These are phyloP conservation scores for Hydriomena furcata DNA, from an alignment of 2,888 invertebrate species.

Conservation along the genomic window DNA sequence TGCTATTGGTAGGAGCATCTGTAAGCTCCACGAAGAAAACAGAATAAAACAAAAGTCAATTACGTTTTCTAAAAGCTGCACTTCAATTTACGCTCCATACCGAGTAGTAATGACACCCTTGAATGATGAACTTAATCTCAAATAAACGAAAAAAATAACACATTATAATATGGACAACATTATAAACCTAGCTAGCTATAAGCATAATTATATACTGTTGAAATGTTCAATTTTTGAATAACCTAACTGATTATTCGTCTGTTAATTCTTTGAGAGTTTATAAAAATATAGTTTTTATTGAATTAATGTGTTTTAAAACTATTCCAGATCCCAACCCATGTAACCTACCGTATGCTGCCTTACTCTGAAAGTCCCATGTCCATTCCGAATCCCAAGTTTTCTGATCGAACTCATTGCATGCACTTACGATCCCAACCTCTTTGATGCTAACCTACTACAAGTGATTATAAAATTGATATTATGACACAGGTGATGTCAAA, in stretches of 20 bases:
- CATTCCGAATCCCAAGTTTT: constrained; percentile 2
- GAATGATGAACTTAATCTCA: constrained; percentile 53
- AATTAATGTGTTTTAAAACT: constrained; percentile 25
- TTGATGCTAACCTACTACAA: too few species aligned
- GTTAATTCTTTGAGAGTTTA: constrained; percentile 65
- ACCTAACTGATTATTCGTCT: constrained; percentile 34
- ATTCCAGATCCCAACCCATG: constrained; percentile 26
- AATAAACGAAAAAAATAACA: constrained; percentile 48
- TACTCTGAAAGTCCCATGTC: background rate
- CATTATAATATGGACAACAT: too few species aligned
- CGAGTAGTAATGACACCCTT: constrained; percentile 66
- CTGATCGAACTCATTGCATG: too few species aligned
- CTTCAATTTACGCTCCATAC: constrained; percentile 70
- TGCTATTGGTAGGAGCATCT: constrained; percentile 73
- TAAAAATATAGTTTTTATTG: constrained; percentile 40
- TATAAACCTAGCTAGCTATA: too few species aligned
- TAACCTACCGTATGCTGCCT: constrained; percentile 2
- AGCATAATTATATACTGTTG: constrained; percentile 34
- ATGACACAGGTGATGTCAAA: too few species aligned
- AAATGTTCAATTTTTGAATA: constrained; percentile 31
- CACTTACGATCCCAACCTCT: background rate
- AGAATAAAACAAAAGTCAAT: constrained; percentile 62
- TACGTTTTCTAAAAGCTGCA: constrained; percentile 69
- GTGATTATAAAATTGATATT: too few species aligned
- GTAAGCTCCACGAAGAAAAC: constrained; percentile 65